Percentiles rank a stretch among this genome's conserved stretches.
Conservation (phyloP, 2,113 vertebrate genomes). For the Cygnus buccinator region DNA sequence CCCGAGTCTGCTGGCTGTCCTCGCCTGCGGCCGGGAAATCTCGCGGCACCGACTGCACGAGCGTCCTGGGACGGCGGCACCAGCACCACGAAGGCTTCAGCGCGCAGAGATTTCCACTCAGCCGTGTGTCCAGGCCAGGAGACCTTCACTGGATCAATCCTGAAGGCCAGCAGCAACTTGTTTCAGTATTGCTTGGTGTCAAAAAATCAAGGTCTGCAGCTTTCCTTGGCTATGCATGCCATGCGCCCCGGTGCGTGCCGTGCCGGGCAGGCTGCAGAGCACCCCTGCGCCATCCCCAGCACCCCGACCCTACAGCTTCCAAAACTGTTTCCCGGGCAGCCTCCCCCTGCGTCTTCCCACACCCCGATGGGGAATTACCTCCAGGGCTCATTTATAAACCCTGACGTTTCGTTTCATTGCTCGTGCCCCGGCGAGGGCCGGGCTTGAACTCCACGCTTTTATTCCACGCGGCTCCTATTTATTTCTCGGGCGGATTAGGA, state of each 20-base stretch:
- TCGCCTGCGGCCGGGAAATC: neutral
- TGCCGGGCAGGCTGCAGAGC: neutral
- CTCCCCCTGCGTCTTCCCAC: neutral
- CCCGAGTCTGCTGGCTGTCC: neutral
- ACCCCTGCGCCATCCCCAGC: neutral
- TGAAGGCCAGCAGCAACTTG: neutral
- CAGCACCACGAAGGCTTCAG: neutral
- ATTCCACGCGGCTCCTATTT: neutral
- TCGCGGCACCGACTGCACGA: accelerated
- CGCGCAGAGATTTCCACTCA: neutral
- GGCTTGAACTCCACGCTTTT: neutral
- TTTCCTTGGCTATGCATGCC: no score
- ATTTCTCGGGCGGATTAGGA: conserved; percentile 14
- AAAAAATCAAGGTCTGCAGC: neutral
- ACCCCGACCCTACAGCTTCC: neutral
- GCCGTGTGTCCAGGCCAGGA: accelerated
- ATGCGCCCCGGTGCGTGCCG: accelerated
- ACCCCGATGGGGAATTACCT: neutral
- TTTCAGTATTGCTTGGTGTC: accelerated
- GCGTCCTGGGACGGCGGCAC: accelerated
- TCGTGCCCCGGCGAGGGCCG: neutral
- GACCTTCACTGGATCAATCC: neutral
- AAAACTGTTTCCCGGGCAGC: neutral
- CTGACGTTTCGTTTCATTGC: neutral
- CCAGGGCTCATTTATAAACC: neutral